phyloP scores from a whole-genome alignment of 2,888 invertebrate species.

The Hypomecis atomaria region DNA sequence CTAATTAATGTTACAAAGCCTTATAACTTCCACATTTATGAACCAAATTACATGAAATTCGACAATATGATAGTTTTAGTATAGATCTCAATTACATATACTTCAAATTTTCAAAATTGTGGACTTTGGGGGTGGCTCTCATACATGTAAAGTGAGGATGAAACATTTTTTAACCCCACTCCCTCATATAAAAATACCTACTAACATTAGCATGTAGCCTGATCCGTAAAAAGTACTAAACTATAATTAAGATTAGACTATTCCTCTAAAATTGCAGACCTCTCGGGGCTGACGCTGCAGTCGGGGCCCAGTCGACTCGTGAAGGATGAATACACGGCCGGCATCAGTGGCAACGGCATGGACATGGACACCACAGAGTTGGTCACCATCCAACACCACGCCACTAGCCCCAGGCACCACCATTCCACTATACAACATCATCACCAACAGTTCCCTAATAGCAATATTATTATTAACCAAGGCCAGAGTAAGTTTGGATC shows the following conservation, averaged over 20 bases:
- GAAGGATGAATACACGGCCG: conserved; percentile 96
- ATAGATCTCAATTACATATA: too few relatives aligned
- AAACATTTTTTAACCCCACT: too few relatives aligned
- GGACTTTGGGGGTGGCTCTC: too few relatives aligned
- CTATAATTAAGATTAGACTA: conserved; percentile 36
- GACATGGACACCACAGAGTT: conserved; percentile 82
- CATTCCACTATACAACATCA: conserved; percentile 75
- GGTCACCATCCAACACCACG: conserved; percentile 81
- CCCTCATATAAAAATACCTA: too few relatives aligned
- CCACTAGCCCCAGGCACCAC: conserved; percentile 78
- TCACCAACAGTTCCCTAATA: conserved; percentile 76
- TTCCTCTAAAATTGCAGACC: conserved; percentile 85
- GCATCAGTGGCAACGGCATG: conserved; percentile 86
- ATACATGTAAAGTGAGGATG: too few relatives aligned
- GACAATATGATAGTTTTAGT: too few relatives aligned
- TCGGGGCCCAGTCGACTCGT: conserved; percentile 93
- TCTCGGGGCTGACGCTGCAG: conserved; percentile 96
- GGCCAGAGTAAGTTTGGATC: conserved; percentile 70
- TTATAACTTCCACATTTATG: too few relatives aligned
- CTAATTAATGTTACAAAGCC: too few relatives aligned
- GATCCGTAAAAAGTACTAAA: conserved; percentile 26
- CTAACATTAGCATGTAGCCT: conserved; percentile 21
- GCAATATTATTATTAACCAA: conserved; percentile 79
- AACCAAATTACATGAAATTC: too few relatives aligned
- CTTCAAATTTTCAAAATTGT: too few relatives aligned